Conservation (phyloP, 2,888 invertebrate species). For the Nasonia oneida region DNA sequence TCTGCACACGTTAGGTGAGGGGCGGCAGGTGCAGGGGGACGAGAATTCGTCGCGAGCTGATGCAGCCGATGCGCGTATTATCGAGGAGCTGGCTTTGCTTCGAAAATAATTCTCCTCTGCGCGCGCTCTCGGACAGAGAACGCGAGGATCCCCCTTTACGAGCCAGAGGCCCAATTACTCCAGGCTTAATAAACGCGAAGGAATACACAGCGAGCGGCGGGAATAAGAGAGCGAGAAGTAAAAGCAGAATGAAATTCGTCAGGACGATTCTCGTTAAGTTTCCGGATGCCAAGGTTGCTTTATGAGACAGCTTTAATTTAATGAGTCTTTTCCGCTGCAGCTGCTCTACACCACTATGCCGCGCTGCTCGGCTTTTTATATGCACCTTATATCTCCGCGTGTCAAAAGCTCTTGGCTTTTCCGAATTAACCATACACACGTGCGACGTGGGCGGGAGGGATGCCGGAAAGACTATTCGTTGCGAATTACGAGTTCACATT, state of each 20-base stretch:
- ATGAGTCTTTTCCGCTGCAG: conserved; percentile 23
- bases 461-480: background rate
- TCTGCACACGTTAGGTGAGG: too few species aligned
- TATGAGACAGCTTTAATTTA: conserved; percentile 36
- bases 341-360: background rate
- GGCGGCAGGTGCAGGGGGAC: too few species aligned
- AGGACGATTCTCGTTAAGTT: conserved; percentile 18
- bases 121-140: background rate
- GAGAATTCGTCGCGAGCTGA: too few species aligned
- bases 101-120: too few species aligned
- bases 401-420: background rate
- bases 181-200: background rate
- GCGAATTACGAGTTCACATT: background rate
- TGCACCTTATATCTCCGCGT: background rate
- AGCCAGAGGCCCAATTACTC: background rate
- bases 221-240: background rate
- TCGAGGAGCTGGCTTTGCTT: too few species aligned
- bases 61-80: too few species aligned
- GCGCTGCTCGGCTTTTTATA: background rate
- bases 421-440: background rate
- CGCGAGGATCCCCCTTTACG: background rate
- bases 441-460: background rate
- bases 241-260: conserved; percentile 22
- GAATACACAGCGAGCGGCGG: background rate
- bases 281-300: conserved; percentile 15